These are phyloP conservation scores for Plagodis dolabraria DNA, from an alignment of 2,888 invertebrate species.

Conservation along the genomic window DNA sequence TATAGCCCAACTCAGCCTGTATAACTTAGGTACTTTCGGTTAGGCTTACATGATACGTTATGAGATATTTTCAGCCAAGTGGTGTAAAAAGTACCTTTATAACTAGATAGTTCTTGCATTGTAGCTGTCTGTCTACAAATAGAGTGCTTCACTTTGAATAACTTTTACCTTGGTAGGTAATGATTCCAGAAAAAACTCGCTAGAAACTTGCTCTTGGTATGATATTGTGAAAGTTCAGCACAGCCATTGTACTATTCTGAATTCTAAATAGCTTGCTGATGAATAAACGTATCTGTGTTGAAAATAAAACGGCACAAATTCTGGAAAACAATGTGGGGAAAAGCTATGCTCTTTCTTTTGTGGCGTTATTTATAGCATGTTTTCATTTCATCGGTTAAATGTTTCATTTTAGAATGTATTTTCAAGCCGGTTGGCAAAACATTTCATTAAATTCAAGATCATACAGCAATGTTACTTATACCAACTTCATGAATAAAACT, in stretches of 20 bases:
- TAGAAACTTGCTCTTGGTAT: conserved; percentile 49
- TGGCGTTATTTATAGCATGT: conserved; percentile 25
- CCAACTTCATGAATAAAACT: conserved; percentile 23
- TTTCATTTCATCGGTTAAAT: conserved; percentile 31
- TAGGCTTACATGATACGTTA: too few relatives aligned
- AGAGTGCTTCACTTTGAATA: too few relatives aligned
- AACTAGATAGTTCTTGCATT: too few relatives aligned
- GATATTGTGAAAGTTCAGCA: conserved; percentile 65
- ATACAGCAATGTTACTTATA: conserved; percentile 9
- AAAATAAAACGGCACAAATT: conserved; percentile 19
- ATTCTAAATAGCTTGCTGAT: conserved; percentile 57
- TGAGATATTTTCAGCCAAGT: too few relatives aligned
- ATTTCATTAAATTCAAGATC: conserved; percentile 20
- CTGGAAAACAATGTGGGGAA: conserved; percentile 17
- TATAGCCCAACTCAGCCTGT: too few relatives aligned
- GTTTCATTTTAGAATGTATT: conserved; percentile 21
- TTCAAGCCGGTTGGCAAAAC: conserved; percentile 25
- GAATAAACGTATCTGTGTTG: conserved; percentile 35
- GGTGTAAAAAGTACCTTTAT: too few relatives aligned
- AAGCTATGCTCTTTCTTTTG: conserved; percentile 12
- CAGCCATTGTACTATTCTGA: conserved; percentile 46
- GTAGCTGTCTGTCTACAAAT: background rate
- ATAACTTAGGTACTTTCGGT: too few relatives aligned
- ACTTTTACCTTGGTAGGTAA: conserved; percentile 39
- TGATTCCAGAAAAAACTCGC: conserved; percentile 58